A percentile compares a stretch with the other conserved stretches of the same genome.
These are phyloP conservation scores for Pholis gunnellus DNA, from an alignment of 2,113 vertebrate species.

Conservation along the genomic window DNA sequence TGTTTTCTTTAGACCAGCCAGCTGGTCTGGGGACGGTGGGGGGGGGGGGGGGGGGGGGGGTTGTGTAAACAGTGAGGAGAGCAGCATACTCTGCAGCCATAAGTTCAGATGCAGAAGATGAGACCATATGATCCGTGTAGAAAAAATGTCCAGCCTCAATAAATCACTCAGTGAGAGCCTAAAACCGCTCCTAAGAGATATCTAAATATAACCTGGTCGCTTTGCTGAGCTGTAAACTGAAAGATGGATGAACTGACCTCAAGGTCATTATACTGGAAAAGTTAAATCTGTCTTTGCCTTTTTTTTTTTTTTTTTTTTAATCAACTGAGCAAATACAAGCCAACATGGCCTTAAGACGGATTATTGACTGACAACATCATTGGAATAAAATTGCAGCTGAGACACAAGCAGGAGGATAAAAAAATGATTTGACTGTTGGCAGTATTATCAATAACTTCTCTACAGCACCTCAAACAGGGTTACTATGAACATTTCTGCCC, in stretches of 20 bases:
- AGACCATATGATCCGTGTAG: background rate
- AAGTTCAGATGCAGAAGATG: background rate
- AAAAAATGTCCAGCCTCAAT: background rate
- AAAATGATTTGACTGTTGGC: conserved; percentile 18
- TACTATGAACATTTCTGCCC: background rate
- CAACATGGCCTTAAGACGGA: background rate
- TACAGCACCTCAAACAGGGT: background rate
- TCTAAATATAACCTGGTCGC: conserved; percentile 30
- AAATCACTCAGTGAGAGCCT: conserved; percentile 28
- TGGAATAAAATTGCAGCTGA: background rate
- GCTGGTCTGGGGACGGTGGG: conserved; percentile 29
- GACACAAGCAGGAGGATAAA: conserved; percentile 11
- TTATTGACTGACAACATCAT: background rate
- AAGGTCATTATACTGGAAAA: background rate
- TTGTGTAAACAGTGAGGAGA: conserved; percentile 26
- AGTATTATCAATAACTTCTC: conserved; percentile 28
- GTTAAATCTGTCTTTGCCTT: background rate
- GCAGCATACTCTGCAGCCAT: background rate
- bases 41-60: conserved; percentile 8
- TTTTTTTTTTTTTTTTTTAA: too few relatives aligned
- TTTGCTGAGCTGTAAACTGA: conserved; percentile 3
- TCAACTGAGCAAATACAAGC: background rate
- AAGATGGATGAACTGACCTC: background rate
- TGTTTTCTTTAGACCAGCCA: conserved; percentile 34
- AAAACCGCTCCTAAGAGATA: background rate